Base-by-base conservation (phyloP, 2,888 invertebrate species). In the Luffia ferchaultella region DNA sequence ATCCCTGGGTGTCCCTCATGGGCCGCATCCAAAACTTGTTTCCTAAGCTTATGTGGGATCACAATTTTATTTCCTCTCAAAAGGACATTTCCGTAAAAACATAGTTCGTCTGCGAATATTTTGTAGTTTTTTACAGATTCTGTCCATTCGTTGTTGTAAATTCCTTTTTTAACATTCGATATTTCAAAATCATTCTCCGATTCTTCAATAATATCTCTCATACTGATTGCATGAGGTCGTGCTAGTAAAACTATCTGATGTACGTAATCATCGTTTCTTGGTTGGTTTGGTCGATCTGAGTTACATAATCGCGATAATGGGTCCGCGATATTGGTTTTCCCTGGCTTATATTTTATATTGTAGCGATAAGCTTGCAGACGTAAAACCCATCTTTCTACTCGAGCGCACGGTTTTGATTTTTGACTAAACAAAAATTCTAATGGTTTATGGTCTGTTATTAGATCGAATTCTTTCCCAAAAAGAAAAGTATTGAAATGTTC, bases 301-400 rank as follows among this genome's bases (percentile, higher is more conserved):
- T 30, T 30, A 40, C 58, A 51, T n/a, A 58, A 41, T 18, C 60
- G 20, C 0, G 61, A 62, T 1, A 63, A 44, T 0, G 60, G 51
- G 18, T 65, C 64, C 0, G 64, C 62, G 1, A 63, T 62, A 40
- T 64, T 63, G 0, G 15, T 45, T 50, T 61, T 64, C 0, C 63
- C 62, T 0, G 61, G 59, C 3, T 46, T 19, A 40, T 66, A 68
- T 5, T 56, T 18, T 2, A 66, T 55, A 42, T 60, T 60, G 50
- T 53, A 67, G 1, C 53, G 51, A 18, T 58, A 68, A 0, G 60
- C 12, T 48, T 68, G 65, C 2, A 65, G 49, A 2, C 64, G 44
- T 16, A 67, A 19, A 2, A 68, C 54, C 68, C 66, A 67, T 1
- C 67, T 48, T 49, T 68, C 65, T 3, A 68, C 58, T 7, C 69